A percentile compares a stretch with the other conserved stretches of the same genome.
Evolutionary conservation across 2,113 vertebrate genomes (phyloP).

Genomic region (Oryzias woworae): DNA sequence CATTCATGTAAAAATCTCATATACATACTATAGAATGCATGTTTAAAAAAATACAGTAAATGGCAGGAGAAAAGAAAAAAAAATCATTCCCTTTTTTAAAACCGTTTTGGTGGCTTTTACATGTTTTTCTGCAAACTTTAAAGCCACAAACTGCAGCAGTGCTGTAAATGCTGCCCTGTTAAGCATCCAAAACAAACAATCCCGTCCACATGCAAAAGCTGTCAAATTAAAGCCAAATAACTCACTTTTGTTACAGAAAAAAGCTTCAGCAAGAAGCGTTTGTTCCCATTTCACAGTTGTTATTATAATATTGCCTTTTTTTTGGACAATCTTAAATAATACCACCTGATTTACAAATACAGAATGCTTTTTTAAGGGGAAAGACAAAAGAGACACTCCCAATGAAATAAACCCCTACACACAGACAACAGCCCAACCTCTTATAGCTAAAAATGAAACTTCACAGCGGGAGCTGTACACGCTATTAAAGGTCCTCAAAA

Average conservation of each 20-base stretch:
- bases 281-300: constrained; percentile 37
- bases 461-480: constrained; percentile 44
- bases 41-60: constrained; percentile 41
- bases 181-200: too few relatives aligned
- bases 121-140: constrained; percentile 27
- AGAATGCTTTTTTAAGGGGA: constrained; percentile 2
- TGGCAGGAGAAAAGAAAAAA: constrained; percentile 40
- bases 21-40: constrained; percentile 68
- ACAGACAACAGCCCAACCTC: constrained; percentile 53
- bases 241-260: constrained; percentile 31
- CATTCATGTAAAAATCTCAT: constrained; percentile 78
- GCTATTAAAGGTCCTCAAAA: constrained; percentile 20
- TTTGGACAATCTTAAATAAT: constrained; percentile 19
- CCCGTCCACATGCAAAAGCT: constrained; percentile 42
- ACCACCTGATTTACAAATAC: constrained; percentile 33
- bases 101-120: constrained; percentile 22
- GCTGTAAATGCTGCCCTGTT: constrained; percentile 15
- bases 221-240: constrained; percentile 57
- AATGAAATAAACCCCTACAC: constrained; percentile 58
- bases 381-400: constrained; percentile 11
- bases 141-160: constrained; percentile 36
- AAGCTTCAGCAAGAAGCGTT: constrained; percentile 18
- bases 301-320: constrained; percentile 18
- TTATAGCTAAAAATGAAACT: constrained; percentile 29
- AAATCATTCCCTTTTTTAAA: constrained; percentile 27